Evolutionary conservation across 2,888 invertebrate species (phyloP), one percentile per base, ranked within the genome.

Genomic region (Melinaea marsaeus): DNA sequence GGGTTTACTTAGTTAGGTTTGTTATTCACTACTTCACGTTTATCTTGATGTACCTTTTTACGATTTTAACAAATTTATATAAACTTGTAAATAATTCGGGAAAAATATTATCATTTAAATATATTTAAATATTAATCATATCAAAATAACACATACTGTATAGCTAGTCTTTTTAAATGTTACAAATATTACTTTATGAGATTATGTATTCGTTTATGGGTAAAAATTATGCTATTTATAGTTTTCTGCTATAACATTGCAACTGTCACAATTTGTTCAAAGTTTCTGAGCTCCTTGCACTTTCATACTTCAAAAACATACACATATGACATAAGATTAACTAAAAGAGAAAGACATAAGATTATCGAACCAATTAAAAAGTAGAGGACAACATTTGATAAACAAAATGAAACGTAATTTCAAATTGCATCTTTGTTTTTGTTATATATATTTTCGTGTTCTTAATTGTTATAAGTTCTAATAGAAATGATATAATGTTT

Each of bases 31-130:
- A 59, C 48, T 58, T 62, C 47, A 47, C 47, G 55, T 56, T 59
- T 59, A 37, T 61, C 42, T 35, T 58, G 51, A 60, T 58, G 22
- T 48, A 64, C 65, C 61, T 65, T 67, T 58, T 61, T 56, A 34
- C 11, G 37, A 42, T 42, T 9, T 42, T 42, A 9, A 42, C 42
- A 2, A 9, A 32, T 32, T 51, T 51, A 32, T 32, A 9, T 22
- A 51, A 51, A 22, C 7, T 51, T 51, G 51, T 51, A 51, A 32
- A 51, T 51, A 51, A 48, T 48, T 51, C 3, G 51, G 22, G 32
- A 51, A 32, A 51, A 32, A 51, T 9, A 7, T 51, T 51, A 22
- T 32, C 32, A 32, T 51, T 32, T 51, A 13, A 51, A 22, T 48
- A 51, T 51, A 51, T 51, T 22, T 51, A 22, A 22, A 11, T 51